Base-by-base conservation (phyloP, 2,797 vertebrate genomes). In the Enteromius trimaculatus region DNA sequence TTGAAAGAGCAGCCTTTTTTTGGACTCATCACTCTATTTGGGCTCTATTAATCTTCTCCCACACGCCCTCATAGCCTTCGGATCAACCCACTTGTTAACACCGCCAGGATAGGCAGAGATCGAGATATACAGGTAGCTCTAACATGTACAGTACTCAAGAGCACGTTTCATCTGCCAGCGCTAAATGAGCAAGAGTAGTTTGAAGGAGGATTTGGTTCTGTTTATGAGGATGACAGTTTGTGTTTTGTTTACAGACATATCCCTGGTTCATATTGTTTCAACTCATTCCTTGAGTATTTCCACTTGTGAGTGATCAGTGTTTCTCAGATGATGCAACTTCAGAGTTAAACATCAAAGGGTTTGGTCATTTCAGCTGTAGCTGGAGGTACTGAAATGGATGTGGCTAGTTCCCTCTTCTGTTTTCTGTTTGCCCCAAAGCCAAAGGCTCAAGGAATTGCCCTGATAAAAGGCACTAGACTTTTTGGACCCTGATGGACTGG, bases 1-100 rank as follows among this genome's bases (percentile, higher is more conserved):
- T 87, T 82, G 77, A 85, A 83, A 85, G 83, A 85, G 37, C 68
- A 55, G 83, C 51, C 69, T 70, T 80, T 82, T n/a, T 71, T 39
- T 62, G 31, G 31, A 78, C 49, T 60, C 39, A 23, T 75, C 55
- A 37, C 80, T 83, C 80, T 60, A 85, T 71, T 82, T 65, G 64
- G 55, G 34, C 31, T 74, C 49, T 77, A 58, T 78, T 85, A 78
- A 64, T 85, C 81, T 78, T 37, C 34, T 62, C 76, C 66, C 81
- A 74, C 69, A 79, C 9, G 2, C 84, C 82, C 82, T 72, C 79
- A 79, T 79, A 34, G 42, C 60, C 70, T 34, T 79, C n/a, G 7
- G 78, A 53, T 81, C 42, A 65, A 68, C 44, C 62, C 78, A 49
- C 69, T 81, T 79, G 84, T 86, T 81, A 81, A 84, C 80, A 71